These are phyloP conservation scores for Anomalospiza imberbis DNA, from an alignment of 2,797 vertebrate species.

Conservation along the genomic window DNA sequence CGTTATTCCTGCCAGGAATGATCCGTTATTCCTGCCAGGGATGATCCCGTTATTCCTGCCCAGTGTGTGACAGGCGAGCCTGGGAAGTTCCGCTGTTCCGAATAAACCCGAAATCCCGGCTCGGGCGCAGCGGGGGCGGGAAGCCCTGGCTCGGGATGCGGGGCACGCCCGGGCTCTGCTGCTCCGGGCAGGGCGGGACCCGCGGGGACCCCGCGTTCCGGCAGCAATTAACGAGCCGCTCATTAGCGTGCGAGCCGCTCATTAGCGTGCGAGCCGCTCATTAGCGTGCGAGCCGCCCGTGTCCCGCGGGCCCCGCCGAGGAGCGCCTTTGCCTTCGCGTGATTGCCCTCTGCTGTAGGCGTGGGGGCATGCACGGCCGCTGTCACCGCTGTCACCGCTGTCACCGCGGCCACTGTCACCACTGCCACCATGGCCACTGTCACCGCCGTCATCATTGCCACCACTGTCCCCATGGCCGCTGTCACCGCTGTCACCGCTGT, in stretches of 20 bases:
- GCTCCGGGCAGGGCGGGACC: not conserved
- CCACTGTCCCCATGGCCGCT: fast-evolving
- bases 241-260: not conserved
- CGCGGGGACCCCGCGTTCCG: not conserved
- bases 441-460: too few species aligned
- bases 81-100: not conserved
- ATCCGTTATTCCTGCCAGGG: too few species aligned
- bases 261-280: too few species aligned
- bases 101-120: too few species aligned
- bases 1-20: too few species aligned
- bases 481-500: not conserved
- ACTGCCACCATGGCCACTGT: too few species aligned
- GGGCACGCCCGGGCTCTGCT: not conserved
- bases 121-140: not conserved
- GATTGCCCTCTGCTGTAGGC: slow-evolving; percentile 43
- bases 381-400: too few species aligned
- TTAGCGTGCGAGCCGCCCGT: fast-evolving
- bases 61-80: not conserved
- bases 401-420: fast-evolving
- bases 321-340: not conserved
- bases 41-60: not conserved
- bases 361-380: not conserved
- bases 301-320: not conserved
- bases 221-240: not conserved
- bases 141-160: too few species aligned